These are phyloP conservation scores for Apocrypta bakeri DNA, from an alignment of 1,140 invertebrate species.

Conservation along the genomic window DNA sequence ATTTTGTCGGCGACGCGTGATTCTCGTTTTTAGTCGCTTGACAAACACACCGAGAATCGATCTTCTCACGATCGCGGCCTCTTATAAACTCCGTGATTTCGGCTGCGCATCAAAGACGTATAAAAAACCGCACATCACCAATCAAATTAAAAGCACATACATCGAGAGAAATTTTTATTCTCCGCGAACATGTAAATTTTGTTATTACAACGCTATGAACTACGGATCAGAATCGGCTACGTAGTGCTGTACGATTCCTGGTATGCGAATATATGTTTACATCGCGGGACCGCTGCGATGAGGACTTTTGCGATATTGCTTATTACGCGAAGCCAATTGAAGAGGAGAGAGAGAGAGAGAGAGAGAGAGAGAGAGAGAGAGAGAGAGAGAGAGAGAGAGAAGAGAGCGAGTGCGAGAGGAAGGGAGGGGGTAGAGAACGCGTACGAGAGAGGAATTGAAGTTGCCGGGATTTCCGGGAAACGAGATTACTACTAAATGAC, in stretches of 20 bases:
- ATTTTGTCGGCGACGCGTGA: background rate
- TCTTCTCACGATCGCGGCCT: background rate
- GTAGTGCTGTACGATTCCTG: background rate
- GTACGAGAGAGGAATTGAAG: background rate
- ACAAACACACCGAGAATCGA: background rate
- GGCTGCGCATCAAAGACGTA: background rate
- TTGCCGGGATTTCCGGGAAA: conserved; percentile 35
- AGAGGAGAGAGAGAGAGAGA: background rate
- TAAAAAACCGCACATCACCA: background rate
- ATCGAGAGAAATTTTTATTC: background rate
- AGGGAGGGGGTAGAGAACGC: background rate
- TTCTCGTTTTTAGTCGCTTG: no score
- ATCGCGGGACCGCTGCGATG: background rate
- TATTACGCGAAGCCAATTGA: background rate
- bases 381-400: no score
- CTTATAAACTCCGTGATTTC: no score
- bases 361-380: background rate
- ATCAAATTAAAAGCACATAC: background rate
- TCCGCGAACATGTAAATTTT: background rate
- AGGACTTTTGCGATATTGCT: conserved; percentile 10
- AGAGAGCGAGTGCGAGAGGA: background rate
- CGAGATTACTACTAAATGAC: conserved; percentile 38
- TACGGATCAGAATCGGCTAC: conserved; percentile 6
- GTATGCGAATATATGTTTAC: background rate
- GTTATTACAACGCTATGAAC: background rate